These are phyloP conservation scores for Clarias fuscus DNA, from an alignment of 2,797 vertebrate species.

Conservation along the genomic window DNA sequence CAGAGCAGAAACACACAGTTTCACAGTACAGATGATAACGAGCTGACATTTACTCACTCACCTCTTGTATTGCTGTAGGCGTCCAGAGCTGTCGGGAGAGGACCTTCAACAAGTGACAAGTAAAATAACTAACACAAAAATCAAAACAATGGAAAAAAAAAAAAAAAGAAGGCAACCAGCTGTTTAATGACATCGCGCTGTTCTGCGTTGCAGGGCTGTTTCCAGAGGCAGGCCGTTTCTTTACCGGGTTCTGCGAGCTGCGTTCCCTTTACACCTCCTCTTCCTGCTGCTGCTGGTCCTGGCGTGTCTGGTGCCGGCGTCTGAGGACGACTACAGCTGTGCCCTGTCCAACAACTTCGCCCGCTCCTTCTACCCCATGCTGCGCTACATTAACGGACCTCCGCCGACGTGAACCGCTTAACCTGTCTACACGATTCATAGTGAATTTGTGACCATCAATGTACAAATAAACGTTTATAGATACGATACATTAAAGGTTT, in stretches of 20 bases:
- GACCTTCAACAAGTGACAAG: slow-evolving; percentile 29
- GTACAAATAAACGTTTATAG: neutral
- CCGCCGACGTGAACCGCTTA: slow-evolving; percentile 81
- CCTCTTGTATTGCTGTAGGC: slow-evolving; percentile 5
- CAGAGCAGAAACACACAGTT: neutral
- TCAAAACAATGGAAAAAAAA: neutral
- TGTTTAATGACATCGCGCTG: neutral
- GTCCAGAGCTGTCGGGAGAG: neutral
- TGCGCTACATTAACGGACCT: slow-evolving; percentile 90
- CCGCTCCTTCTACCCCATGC: slow-evolving; percentile 93
- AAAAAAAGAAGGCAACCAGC: neutral
- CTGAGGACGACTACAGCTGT: slow-evolving; percentile 87
- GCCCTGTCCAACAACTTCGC: slow-evolving; percentile 91
- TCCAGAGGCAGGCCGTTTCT: slow-evolving; percentile 75
- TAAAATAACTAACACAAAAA: neutral
- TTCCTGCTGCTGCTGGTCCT: slow-evolving; percentile 84
- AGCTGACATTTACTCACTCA: neutral
- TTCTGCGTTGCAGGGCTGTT: slow-evolving; percentile 57
- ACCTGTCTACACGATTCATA: neutral
- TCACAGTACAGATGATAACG: neutral
- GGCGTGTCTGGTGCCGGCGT: slow-evolving; percentile 81
- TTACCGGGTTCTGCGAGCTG: slow-evolving; percentile 78
- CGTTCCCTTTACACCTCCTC: slow-evolving; percentile 85
- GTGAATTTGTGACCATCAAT: neutral
- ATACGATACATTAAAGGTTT: neutral